phyloP scores from a whole-genome alignment of 2,113 vertebrate species.

The Calidris pygmaea region DNA sequence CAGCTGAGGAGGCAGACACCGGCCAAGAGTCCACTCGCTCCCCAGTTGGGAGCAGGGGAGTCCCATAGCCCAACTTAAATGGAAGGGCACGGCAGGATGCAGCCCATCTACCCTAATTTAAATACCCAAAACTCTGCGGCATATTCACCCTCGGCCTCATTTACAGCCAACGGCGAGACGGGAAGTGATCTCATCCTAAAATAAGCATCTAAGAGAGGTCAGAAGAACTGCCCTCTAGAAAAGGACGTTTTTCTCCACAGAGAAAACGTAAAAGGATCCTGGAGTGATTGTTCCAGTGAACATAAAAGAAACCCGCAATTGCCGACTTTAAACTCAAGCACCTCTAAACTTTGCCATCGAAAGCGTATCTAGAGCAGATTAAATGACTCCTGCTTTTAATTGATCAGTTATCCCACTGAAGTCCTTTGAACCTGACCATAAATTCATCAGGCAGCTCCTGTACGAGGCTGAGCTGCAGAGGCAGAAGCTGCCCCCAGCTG shows the following conservation, averaged over 20 bases:
- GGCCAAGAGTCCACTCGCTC: fast-evolving
- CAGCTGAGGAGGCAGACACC: fast-evolving
- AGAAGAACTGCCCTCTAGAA: slow-evolving; percentile 18
- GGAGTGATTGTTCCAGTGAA: background rate
- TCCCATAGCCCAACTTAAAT: fast-evolving
- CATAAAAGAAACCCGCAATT: background rate
- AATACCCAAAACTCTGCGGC: background rate
- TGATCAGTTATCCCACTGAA: background rate
- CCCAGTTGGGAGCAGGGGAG: background rate
- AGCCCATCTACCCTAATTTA: background rate
- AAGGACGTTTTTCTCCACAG: background rate
- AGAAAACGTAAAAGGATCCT: background rate
- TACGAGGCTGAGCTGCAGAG: background rate
- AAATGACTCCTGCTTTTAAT: slow-evolving; percentile 7
- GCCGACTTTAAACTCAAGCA: background rate
- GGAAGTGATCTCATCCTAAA: slow-evolving; percentile 62
- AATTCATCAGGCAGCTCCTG: background rate
- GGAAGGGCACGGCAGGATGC: fast-evolving
- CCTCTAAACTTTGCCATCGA: background rate
- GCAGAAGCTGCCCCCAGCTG: background rate
- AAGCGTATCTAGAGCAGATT: background rate
- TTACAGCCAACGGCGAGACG: background rate
- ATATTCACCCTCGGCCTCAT: background rate
- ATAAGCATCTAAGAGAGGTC: slow-evolving; percentile 39
- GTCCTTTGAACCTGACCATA: background rate